These are phyloP conservation scores for Perodicticus potto DNA, from an alignment of 2,797 vertebrate genomes.

Conservation along the genomic window DNA sequence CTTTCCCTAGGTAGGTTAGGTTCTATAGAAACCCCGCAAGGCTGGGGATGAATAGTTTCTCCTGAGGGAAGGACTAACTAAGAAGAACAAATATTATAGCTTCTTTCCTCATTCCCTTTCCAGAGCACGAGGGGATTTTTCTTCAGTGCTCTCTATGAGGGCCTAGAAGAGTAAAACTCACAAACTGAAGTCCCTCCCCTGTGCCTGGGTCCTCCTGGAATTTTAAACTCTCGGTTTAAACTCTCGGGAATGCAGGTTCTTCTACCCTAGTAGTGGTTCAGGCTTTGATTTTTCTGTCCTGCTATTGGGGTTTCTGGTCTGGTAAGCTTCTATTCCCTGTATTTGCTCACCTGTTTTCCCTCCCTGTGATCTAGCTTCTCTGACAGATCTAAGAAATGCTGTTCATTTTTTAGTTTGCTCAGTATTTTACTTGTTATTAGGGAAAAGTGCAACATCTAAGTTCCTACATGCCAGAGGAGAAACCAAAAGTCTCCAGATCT, in stretches of 20 bases:
- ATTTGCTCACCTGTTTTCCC: neutral
- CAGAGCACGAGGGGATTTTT: neutral
- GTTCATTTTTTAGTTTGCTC: neutral
- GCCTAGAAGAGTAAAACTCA: neutral
- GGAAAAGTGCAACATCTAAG: neutral
- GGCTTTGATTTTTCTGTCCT: neutral
- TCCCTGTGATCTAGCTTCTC: neutral
- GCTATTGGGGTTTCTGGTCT: neutral
- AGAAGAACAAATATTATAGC: neutral
- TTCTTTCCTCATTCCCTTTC: neutral
- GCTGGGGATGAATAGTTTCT: neutral
- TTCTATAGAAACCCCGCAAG: neutral
- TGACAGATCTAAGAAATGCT: neutral
- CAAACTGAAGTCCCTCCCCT: neutral
- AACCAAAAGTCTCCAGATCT: neutral
- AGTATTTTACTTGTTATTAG: neutral
- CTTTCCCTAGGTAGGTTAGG: neutral
- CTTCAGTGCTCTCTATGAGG: neutral
- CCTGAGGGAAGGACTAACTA: neutral
- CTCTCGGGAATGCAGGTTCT: neutral
- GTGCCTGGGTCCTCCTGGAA: neutral
- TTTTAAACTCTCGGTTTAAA: neutral
- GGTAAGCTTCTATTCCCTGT: neutral
- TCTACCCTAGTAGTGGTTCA: neutral
- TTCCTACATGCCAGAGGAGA: neutral